Percentiles rank a stretch among this genome's conserved stretches.
These are phyloP conservation scores for Oncorhynchus clarkii DNA, from an alignment of 2,113 vertebrate genomes.

Conservation along the genomic window DNA sequence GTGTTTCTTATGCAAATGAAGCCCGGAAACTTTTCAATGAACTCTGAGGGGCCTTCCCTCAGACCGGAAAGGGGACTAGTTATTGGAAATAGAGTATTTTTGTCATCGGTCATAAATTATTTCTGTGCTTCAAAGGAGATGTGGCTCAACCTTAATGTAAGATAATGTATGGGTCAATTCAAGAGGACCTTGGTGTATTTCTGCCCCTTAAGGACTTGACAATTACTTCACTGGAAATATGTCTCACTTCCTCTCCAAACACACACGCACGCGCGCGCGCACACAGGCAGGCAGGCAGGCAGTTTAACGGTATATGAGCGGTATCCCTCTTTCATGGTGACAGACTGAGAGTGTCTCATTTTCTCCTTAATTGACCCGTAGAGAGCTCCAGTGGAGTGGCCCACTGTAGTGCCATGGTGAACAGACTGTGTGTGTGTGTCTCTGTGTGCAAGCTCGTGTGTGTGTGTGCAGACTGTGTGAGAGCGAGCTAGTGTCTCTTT, in stretches of 20 bases:
- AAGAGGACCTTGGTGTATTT: constrained; percentile 33
- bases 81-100: constrained; percentile 67
- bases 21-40: constrained; percentile 74
- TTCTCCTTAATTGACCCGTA: constrained; percentile 66
- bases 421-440: neutral
- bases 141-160: constrained; percentile 31
- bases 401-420: constrained; percentile 10
- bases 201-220: constrained; percentile 38
- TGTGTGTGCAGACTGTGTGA: neutral
- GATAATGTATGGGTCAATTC: constrained; percentile 41
- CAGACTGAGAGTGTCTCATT: constrained; percentile 64
- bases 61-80: constrained; percentile 51
- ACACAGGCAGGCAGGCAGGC: constrained; percentile 23
- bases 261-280: constrained; percentile 3
- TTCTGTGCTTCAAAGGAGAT: constrained; percentile 59
- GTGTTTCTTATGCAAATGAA: constrained; percentile 77
- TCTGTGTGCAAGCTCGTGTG: neutral
- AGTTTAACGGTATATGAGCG: constrained; percentile 55
- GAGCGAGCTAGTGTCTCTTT: constrained; percentile 17
- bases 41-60: constrained; percentile 65
- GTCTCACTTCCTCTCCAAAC: neutral
- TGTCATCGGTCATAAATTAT: constrained; percentile 68
- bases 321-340: constrained; percentile 62
- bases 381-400: constrained; percentile 48
- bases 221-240: constrained; percentile 52